A percentile compares a stretch with the other conserved stretches of the same genome.
These are phyloP conservation scores for Drosophila obscura DNA, from an alignment of 1,140 invertebrate species.

Conservation along the genomic window DNA sequence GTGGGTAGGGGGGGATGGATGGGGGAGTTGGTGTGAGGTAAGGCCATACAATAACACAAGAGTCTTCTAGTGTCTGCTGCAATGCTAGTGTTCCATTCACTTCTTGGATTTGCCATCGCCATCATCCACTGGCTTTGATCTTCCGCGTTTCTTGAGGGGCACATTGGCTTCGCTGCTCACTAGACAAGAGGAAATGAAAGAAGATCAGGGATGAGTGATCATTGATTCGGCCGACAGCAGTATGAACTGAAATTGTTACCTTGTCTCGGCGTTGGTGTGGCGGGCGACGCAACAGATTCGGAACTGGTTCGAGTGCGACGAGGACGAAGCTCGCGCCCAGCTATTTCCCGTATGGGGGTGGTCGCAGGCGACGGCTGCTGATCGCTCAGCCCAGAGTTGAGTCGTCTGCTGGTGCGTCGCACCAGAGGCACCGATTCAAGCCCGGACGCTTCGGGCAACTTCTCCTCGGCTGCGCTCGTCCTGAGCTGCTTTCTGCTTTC, in stretches of 20 bases:
- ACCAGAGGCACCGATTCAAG: too few species aligned
- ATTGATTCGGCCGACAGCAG: not conserved
- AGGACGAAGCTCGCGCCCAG: constrained; percentile 6
- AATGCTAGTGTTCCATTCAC: not conserved
- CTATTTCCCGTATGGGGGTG: not conserved
- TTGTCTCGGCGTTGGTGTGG: not conserved
- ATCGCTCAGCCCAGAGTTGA: not conserved
- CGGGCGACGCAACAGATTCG: not conserved
- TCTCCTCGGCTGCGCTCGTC: too few species aligned
- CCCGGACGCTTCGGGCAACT: too few species aligned
- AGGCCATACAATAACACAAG: too few species aligned
- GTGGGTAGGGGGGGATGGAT: too few species aligned
- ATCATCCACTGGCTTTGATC: constrained; percentile 14
- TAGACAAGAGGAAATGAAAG: not conserved
- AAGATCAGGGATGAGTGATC: not conserved
- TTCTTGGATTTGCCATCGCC: not conserved
- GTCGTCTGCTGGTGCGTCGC: constrained; percentile 3
- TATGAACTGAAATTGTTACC: constrained; percentile 9
- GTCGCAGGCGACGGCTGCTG: not conserved
- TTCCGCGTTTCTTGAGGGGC: constrained; percentile 55
- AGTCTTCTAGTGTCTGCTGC: not conserved
- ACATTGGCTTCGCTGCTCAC: constrained; percentile 26
- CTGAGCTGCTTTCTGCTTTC: too few species aligned
- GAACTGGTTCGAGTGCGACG: not conserved
- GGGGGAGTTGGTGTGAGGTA: too few species aligned